Conservation (phyloP, 2,888 invertebrate species). For the Zygothrica quintamaculata region DNA sequence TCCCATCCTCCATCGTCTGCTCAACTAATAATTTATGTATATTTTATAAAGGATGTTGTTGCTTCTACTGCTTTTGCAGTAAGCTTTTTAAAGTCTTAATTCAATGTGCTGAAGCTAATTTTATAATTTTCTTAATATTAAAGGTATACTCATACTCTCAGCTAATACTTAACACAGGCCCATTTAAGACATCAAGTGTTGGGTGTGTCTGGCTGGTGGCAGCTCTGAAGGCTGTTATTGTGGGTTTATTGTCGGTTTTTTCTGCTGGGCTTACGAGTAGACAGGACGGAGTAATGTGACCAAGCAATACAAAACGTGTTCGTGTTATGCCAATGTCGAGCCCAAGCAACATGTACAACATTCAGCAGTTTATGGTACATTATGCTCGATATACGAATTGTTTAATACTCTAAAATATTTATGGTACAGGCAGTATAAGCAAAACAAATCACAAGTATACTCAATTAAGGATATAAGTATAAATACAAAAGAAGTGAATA, state of each 20-base stretch:
- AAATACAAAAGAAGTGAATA: too few species aligned
- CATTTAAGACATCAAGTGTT: conserved; percentile 24
- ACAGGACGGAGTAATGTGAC: not conserved
- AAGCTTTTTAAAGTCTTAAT: conserved; percentile 46
- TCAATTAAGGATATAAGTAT: not conserved
- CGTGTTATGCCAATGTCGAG: conserved; percentile 23
- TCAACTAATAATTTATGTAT: not conserved
- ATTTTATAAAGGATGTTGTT: conserved; percentile 1
- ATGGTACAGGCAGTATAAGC: too few species aligned
- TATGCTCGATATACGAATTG: too few species aligned
- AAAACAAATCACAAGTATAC: too few species aligned
- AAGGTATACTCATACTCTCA: conserved; percentile 21
- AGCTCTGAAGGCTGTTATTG: conserved; percentile 7
- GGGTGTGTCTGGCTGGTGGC: not conserved
- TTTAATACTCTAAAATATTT: conserved; percentile 61
- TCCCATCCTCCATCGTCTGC: not conserved
- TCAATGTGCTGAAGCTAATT: conserved; percentile 73
- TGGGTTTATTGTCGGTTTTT: not conserved
- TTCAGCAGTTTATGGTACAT: conserved; percentile 53
- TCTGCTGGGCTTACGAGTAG: not conserved
- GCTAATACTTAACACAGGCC: conserved; percentile 17
- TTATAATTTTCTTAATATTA: conserved; percentile 74
- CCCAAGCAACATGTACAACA: conserved; percentile 42
- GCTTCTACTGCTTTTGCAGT: conserved; percentile 13
- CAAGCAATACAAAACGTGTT: conserved; percentile 7